phyloP scores from a whole-genome alignment of 2,113 vertebrate species.

The Nannobrachium achirus region DNA sequence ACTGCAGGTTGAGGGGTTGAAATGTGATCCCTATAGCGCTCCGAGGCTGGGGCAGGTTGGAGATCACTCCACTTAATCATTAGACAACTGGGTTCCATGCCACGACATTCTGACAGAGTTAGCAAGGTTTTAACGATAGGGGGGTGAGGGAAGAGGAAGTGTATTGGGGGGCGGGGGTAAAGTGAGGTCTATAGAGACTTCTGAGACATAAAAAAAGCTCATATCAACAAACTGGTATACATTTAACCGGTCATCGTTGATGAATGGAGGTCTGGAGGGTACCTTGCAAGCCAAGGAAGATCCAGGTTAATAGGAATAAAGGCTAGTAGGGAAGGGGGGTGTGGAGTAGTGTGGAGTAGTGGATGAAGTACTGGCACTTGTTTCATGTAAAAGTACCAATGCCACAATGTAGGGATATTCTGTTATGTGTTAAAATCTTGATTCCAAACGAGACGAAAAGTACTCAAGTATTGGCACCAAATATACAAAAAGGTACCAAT shows the following conservation, averaged over 20 bases:
- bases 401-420: no score
- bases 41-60: slow-evolving; percentile 76
- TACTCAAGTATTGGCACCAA: no score
- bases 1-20: slow-evolving; percentile 77
- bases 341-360: neutral
- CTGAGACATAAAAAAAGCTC: slow-evolving; percentile 67
- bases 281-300: slow-evolving; percentile 30
- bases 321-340: slow-evolving; percentile 10
- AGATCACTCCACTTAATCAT: slow-evolving; percentile 83
- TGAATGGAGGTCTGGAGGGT: slow-evolving; percentile 54
- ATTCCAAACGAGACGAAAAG: no score
- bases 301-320: slow-evolving; percentile 42
- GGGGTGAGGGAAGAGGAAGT: slow-evolving; percentile 34
- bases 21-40: slow-evolving; percentile 73
- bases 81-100: slow-evolving; percentile 78
- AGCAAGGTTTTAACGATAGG: slow-evolving; percentile 47
- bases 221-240: slow-evolving; percentile 67
- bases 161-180: slow-evolving; percentile 16
- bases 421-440: no score
- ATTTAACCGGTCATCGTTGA: slow-evolving; percentile 59
- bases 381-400: no score
- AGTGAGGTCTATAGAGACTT: slow-evolving; percentile 41
- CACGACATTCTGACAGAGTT: slow-evolving; percentile 76
- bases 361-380: no score
- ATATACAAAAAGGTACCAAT: no score